Percentiles rank a stretch among this genome's conserved stretches.
These are phyloP conservation scores for Gephyroberyx darwinii DNA, from an alignment of 2,797 vertebrate genomes.

Conservation along the genomic window DNA sequence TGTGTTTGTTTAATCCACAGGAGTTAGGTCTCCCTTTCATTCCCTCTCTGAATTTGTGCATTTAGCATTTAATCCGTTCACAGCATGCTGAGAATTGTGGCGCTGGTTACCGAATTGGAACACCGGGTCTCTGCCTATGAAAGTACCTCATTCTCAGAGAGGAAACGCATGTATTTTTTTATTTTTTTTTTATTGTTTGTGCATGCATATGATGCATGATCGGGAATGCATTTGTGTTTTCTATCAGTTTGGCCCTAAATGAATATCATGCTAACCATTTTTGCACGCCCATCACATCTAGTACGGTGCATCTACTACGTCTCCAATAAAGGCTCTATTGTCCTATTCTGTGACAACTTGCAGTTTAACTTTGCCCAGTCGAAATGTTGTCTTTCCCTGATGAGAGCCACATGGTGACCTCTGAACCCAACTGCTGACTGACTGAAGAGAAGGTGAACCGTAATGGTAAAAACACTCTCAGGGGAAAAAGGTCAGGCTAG, in stretches of 20 bases:
- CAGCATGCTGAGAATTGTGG: neutral
- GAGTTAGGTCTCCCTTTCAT: neutral
- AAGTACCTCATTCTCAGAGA: no score
- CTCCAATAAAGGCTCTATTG: neutral
- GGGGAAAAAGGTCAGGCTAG: neutral
- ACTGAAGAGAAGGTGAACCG: neutral
- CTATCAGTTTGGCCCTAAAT: neutral
- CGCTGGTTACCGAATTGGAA: neutral
- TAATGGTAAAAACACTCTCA: neutral
- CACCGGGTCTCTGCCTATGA: neutral
- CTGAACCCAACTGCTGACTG: neutral
- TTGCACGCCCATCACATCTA: neutral
- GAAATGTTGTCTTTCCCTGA: neutral
- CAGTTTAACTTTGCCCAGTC: neutral
- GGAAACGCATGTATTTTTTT: no score
- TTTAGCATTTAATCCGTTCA: neutral
- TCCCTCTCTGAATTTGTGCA: slow-evolving; percentile 1
- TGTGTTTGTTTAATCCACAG: slow-evolving; percentile 6
- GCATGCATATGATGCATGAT: neutral
- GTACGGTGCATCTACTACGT: neutral
- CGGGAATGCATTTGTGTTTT: neutral
- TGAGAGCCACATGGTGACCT: neutral
- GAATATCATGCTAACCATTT: neutral
- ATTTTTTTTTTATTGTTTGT: neutral
- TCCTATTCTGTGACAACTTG: neutral